These are phyloP conservation scores for Oopsacas minuta DNA, from an alignment of 37 sponge, comb jelly and placozoan genomes.

Conservation along the genomic window DNA sequence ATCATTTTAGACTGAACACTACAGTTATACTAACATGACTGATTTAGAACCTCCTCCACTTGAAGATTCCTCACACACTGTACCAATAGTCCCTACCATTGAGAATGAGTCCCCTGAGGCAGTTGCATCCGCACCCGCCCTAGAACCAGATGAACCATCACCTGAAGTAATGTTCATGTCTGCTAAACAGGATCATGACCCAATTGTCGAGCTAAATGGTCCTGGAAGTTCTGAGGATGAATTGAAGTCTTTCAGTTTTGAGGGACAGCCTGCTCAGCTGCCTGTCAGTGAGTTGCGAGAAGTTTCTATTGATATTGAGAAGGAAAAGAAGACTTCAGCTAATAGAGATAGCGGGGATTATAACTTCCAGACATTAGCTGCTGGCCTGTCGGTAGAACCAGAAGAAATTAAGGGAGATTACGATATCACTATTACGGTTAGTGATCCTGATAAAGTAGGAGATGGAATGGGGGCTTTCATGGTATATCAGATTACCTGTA, in stretches of 20 bases:
- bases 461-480: slow-evolving; percentile 93
- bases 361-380: not conserved
- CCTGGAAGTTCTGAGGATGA: not conserved
- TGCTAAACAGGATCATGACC: not conserved
- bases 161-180: not conserved
- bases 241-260: not conserved
- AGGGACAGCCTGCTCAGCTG: not conserved
- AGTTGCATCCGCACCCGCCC: not conserved
- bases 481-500: slow-evolving; percentile 53
- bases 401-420: slow-evolving; percentile 40
- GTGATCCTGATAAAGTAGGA: slow-evolving; percentile 68
- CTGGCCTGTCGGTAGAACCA: slow-evolving; percentile 27
- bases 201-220: not conserved
- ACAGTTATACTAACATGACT: not conserved
- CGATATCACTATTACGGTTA: slow-evolving; percentile 53
- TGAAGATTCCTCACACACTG: not conserved
- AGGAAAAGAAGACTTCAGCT: not conserved
- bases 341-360: not conserved
- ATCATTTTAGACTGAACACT: too few species aligned
- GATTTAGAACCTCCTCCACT: slow-evolving; percentile 1
- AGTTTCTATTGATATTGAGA: not conserved
- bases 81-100: not conserved
- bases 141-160: not conserved
- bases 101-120: not conserved
- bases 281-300: not conserved